A percentile compares a stretch with the other conserved stretches of the same genome.
Evolutionary conservation across 2,888 invertebrate genomes (phyloP).

Genomic region (Acanthacorydalis orientalis): DNA sequence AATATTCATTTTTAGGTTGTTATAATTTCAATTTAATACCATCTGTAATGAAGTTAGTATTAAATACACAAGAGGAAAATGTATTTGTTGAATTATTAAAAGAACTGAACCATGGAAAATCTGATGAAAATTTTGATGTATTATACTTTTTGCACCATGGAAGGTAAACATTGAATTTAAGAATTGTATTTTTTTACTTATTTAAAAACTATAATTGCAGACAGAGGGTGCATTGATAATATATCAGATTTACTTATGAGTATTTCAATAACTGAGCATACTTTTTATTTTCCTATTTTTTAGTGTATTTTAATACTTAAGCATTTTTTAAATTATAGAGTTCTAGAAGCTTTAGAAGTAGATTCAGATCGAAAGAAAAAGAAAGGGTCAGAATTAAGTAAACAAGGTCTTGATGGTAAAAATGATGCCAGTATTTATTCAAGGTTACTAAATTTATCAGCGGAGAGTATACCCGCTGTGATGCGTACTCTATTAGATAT

Average conservation of each 20-base stretch:
- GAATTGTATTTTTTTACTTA: no score
- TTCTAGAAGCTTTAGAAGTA: no score
- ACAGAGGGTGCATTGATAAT: no score
- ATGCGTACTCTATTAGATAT: conserved; percentile 18
- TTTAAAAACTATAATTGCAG: no score
- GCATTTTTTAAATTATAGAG: no score
- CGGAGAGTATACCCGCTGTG: conserved; percentile 16
- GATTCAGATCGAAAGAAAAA: no score
- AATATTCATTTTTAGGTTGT: conserved; percentile 27
- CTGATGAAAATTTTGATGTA: conserved; percentile 47
- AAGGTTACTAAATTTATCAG: background rate
- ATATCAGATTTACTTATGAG: no score
- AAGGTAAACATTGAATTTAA: conserved; percentile 14
- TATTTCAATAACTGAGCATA: no score
- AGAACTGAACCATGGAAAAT: conserved; percentile 18
- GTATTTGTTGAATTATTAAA: conserved; percentile 48
- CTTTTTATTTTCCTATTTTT: no score
- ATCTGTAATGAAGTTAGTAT: conserved; percentile 41
- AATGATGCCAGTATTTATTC: background rate
- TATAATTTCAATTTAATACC: conserved; percentile 36
- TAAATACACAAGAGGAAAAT: conserved; percentile 46
- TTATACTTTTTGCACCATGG: conserved; percentile 50
- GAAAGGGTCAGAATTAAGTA: background rate
- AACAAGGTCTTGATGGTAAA: background rate
- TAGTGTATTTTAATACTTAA: no score